These are phyloP conservation scores for Daphoenositta chrysoptera DNA, from an alignment of 2,113 vertebrate genomes.

Conservation along the genomic window DNA sequence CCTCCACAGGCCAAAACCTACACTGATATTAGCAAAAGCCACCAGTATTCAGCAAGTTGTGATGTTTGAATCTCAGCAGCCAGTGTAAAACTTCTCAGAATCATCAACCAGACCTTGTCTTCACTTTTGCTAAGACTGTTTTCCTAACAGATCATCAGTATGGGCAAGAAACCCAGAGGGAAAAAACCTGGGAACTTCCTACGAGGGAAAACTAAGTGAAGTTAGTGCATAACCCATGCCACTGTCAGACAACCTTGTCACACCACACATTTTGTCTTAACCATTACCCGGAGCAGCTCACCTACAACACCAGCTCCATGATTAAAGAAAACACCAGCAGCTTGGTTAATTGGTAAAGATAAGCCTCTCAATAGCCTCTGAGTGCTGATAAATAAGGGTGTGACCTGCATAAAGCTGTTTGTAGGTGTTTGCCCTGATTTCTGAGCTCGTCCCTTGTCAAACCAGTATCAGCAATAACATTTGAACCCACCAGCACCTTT, in stretches of 20 bases:
- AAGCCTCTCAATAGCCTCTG: neutral
- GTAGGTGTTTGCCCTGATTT: neutral
- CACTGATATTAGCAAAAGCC: neutral
- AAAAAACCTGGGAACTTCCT: neutral
- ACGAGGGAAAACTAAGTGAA: neutral
- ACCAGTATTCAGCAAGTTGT: neutral
- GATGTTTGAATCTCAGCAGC: neutral
- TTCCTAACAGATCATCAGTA: neutral
- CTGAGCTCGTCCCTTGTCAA: neutral
- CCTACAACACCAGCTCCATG: neutral
- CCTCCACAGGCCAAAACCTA: neutral
- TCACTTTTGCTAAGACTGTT: neutral
- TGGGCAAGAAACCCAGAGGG: neutral
- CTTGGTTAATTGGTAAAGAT: neutral
- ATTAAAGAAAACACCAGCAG: neutral
- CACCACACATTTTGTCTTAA: neutral
- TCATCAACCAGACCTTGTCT: neutral
- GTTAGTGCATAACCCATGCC: fast-evolving
- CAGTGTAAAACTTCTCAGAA: neutral
- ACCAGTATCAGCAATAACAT: neutral
- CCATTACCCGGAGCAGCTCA: neutral
- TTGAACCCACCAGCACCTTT: neutral
- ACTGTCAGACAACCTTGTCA: neutral
- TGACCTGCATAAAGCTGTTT: neutral
- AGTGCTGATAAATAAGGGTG: neutral